Conservation (phyloP, 2,113 vertebrate genomes). For the Mionectes macconnelli region DNA sequence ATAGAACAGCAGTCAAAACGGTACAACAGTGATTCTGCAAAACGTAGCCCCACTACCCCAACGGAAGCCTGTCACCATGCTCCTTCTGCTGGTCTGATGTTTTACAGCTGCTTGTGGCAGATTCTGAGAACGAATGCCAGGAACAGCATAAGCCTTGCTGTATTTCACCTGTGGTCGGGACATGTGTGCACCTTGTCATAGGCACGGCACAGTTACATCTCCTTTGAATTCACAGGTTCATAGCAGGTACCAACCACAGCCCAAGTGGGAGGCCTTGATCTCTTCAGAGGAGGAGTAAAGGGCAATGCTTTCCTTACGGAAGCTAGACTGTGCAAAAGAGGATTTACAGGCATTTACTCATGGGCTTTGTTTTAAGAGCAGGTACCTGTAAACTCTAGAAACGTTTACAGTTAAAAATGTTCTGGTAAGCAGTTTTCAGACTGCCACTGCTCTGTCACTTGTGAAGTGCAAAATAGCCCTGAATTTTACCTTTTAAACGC, state of each 20-base stretch:
- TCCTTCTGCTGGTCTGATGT: accelerated
- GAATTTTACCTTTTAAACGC: not conserved
- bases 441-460: accelerated
- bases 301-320: not conserved
- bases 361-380: not conserved
- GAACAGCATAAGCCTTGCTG: accelerated
- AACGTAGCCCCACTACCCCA: not conserved
- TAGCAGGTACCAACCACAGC: not conserved
- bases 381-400: not conserved
- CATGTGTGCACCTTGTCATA: accelerated
- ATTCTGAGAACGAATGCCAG: not conserved
- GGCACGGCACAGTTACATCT: accelerated
- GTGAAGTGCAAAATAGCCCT: not conserved
- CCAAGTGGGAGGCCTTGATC: not conserved
- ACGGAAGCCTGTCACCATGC: not conserved
- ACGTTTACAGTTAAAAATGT: not conserved
- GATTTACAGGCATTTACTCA: not conserved
- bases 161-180: not conserved
- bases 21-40: not conserved
- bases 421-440: not conserved
- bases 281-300: not conserved
- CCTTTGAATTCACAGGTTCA: too few relatives aligned
- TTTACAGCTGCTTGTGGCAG: not conserved
- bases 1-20: not conserved
- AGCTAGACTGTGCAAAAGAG: not conserved